These are phyloP conservation scores for Pachyrhynchus sulphureomaculatus DNA, from an alignment of 1,140 invertebrate species.

Conservation along the genomic window DNA sequence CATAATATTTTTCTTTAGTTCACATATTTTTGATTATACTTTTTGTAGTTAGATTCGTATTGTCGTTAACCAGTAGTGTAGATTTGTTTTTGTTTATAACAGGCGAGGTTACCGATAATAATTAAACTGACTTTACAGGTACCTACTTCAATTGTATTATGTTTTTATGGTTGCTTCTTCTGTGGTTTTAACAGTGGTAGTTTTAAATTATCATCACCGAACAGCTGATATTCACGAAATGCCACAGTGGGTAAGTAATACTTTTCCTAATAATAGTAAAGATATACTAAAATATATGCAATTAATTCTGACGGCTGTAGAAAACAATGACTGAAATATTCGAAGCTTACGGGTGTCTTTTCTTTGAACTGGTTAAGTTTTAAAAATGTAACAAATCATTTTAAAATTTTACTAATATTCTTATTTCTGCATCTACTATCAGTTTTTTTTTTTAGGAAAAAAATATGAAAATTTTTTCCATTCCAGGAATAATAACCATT, in stretches of 20 bases:
- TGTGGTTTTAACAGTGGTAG: slow-evolving; percentile 97
- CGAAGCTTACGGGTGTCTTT: too few relatives aligned
- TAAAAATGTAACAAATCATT: too few relatives aligned
- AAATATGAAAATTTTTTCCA: too few relatives aligned
- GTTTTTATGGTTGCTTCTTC: slow-evolving; percentile 99
- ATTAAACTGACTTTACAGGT: slow-evolving; percentile 53
- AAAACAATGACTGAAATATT: too few relatives aligned
- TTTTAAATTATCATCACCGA: slow-evolving; percentile 99
- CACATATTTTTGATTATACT: slow-evolving; percentile 5
- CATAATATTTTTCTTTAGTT: not conserved
- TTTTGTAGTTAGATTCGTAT: slow-evolving; percentile 10
- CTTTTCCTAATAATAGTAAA: too few relatives aligned
- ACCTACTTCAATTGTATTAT: slow-evolving; percentile 99
- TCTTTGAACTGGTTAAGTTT: too few relatives aligned
- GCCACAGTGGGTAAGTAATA: slow-evolving; percentile 96
- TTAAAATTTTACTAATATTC: too few relatives aligned
- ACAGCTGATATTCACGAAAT: slow-evolving; percentile 97
- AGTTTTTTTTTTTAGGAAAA: too few relatives aligned
- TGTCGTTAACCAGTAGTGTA: not conserved
- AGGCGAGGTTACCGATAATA: not conserved
- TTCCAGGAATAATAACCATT: too few relatives aligned
- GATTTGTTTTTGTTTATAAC: not conserved
- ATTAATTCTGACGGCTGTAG: too few relatives aligned
- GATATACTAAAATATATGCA: too few relatives aligned
- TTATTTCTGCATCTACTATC: too few relatives aligned